phyloP scores from a whole-genome alignment of 2,797 vertebrate genomes.

The Labroides dimidiatus region DNA sequence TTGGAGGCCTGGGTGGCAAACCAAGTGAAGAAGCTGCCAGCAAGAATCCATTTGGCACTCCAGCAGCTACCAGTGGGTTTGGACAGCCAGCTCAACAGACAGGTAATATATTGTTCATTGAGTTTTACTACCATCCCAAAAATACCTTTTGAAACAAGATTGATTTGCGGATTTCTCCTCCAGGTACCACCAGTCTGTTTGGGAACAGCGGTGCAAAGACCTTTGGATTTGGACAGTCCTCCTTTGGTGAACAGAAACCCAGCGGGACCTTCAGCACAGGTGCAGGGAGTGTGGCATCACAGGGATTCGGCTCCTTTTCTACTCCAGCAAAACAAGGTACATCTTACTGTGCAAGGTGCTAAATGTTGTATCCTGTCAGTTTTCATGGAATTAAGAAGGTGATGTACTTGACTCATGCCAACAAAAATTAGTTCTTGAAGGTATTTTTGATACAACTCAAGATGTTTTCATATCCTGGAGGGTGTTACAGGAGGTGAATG shows the following conservation, averaged over 20 bases:
- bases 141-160: no score
- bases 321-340: constrained; percentile 90
- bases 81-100: constrained; percentile 79
- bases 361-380: not conserved
- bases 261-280: constrained; percentile 92
- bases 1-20: constrained; percentile 96
- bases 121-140: not conserved
- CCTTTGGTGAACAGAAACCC: constrained; percentile 93
- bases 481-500: no score
- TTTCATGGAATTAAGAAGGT: not conserved
- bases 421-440: no score
- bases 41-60: constrained; percentile 94
- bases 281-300: constrained; percentile 91
- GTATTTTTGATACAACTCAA: no score
- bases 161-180: not conserved
- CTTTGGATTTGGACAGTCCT: constrained; percentile 86
- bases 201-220: constrained; percentile 92
- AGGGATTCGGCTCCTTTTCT: constrained; percentile 94
- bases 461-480: no score
- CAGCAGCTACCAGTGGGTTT: constrained; percentile 85
- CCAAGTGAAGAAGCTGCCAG: constrained; percentile 95
- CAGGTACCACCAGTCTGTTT: constrained; percentile 89
- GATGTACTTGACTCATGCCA: no score
- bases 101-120: constrained; percentile 58
- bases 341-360: not conserved